Base-by-base conservation (phyloP, 35 echinoderm and acorn worm species). In the Diadema setosum region DNA sequence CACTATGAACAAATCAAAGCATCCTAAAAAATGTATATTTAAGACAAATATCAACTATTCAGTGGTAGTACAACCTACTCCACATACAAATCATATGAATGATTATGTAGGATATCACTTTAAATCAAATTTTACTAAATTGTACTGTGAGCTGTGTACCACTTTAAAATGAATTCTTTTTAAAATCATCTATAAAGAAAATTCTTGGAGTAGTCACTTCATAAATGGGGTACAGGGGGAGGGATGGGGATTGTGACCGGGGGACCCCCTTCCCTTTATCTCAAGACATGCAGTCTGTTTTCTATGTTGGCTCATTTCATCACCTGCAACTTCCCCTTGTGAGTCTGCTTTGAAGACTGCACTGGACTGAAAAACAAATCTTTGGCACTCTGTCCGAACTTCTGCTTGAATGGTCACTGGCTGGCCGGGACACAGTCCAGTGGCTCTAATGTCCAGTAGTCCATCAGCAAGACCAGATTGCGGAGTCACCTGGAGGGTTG, bases 341-440 rank as follows among this genome's bases (percentile, higher is more conserved):
- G 33, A 21, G 44, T 78, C 73, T 1, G 73, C 73, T 44, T 78
- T 26, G 37, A 42, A 78, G n/a, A 39, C 24, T 9, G 73, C 73
- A 26, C 17, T 36, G 29, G 73, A 78, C 12, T 20, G 73, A 44
- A 78, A 78, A 21, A 9, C 44, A 36, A 78, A 78, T 5, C 73
- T 78, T 78, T 78, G 39, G 21, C 73, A 78, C 44, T 78, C 73
- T 78, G 73, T 41, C 73, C 44, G 35, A 7, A 78, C 73, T 41
- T 78, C 73, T 39, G 73, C 73, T 36, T 78, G 73, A 23, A 78
- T 21, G 21, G 29, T 6, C 30, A 78, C 73, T 41, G 44, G 73
- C 25, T 78, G 73, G 44, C 73, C 73, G 2, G 73, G 73, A 78
- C 39, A 41, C 30, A 78, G 44, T 42, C 73, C 73, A 78, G 15